These are phyloP conservation scores for Hemicordylus capensis DNA, from an alignment of 2,113 vertebrate genomes.

Conservation along the genomic window DNA sequence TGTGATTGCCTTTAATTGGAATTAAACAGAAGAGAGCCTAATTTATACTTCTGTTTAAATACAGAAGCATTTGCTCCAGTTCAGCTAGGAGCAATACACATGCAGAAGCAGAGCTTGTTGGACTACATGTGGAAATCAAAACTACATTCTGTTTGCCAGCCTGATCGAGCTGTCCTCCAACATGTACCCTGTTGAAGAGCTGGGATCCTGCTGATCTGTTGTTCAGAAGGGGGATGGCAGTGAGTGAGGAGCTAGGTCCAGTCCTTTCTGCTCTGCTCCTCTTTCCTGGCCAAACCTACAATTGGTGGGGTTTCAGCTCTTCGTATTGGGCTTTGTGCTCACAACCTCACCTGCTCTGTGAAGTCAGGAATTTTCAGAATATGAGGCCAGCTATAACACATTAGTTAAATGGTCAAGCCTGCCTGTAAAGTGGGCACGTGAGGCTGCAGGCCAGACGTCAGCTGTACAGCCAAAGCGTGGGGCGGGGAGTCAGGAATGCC, in stretches of 20 bases:
- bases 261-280: neutral
- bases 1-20: constrained; percentile 2
- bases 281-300: neutral
- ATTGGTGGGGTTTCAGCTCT: neutral
- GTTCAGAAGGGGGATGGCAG: too few relatives aligned
- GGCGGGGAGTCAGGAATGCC: neutral
- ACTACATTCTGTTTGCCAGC: neutral
- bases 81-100: neutral
- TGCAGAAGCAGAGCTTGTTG: neutral
- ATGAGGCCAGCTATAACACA: neutral
- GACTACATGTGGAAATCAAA: neutral
- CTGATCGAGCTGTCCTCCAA: neutral
- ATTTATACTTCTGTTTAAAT: neutral
- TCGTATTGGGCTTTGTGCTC: neutral
- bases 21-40: neutral
- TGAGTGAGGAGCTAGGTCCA: neutral
- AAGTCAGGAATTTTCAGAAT: too few relatives aligned
- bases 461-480: neutral
- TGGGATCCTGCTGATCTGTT: neutral
- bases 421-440: neutral
- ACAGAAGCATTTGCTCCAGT: neutral
- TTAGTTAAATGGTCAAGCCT: neutral
- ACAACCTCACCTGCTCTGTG: neutral
- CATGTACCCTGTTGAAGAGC: too few relatives aligned
- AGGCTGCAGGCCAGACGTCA: neutral